Percentiles rank a stretch among this genome's conserved stretches.
Evolutionary conservation across 2,113 vertebrate genomes (phyloP).

Genomic region (Shinisaurus crocodilurus): DNA sequence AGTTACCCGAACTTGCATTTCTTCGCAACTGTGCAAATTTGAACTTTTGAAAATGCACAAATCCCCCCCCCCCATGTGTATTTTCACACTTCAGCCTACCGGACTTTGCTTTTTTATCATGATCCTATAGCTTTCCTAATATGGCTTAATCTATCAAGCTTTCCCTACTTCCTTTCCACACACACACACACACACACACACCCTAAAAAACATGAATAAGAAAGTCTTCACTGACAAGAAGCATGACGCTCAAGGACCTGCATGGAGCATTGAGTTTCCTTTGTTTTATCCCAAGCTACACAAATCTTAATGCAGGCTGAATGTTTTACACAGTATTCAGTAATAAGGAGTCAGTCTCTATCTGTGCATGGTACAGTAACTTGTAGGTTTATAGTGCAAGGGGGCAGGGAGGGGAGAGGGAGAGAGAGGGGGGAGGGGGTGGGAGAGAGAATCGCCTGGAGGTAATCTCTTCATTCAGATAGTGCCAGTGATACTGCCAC

Average conservation of each 20-base stretch:
- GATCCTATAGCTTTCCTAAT: background rate
- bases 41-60: no score
- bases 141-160: background rate
- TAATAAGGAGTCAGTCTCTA: slow-evolving; percentile 18
- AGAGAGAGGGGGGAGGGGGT: background rate
- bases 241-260: background rate
- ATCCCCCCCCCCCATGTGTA: no score
- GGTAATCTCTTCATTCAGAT: slow-evolving; percentile 22
- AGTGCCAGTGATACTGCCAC: background rate
- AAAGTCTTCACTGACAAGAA: background rate
- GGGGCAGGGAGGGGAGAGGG: background rate
- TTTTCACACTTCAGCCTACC: no score
- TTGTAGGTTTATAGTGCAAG: slow-evolving; percentile 26
- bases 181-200: background rate
- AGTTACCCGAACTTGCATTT: no score
- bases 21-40: no score
- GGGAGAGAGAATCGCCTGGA: slow-evolving; percentile 16
- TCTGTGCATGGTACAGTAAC: slow-evolving; percentile 12
- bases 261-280: background rate
- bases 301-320: slow-evolving; percentile 9
- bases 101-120: no score
- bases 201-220: background rate
- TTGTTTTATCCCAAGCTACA: slow-evolving; percentile 44
- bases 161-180: background rate
- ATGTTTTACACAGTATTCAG: background rate